Base-by-base conservation (phyloP, 2,888 invertebrate genomes). In the Rhogogaster chlorosoma region DNA sequence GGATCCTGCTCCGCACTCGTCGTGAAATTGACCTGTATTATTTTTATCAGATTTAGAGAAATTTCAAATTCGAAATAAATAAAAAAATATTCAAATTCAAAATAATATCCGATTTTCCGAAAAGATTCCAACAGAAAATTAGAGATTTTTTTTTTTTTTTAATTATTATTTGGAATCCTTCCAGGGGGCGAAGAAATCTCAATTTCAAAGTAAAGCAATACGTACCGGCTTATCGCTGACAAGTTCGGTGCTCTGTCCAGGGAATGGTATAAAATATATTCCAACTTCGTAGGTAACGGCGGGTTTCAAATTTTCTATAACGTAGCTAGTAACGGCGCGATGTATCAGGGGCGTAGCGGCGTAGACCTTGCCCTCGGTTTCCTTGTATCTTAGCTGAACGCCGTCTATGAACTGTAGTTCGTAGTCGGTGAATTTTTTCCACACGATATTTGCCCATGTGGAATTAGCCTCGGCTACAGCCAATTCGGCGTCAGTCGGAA, bases 341-440 rank as follows among this genome's bases (percentile, higher is more conserved):
- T 98, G 98, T 49, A 98, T 96, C 36, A 98, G 93, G 32, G 98
- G 97, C 0, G 98, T 97, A 87, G 97, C 97, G 38, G 96, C 96
- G 93, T 97, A 98, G 86, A 98, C 96, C 90, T 97, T 97, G 53
- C 96, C 97, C 84, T 97, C 97, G 10, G 96, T 95, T 91, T 97
- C 97, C 90, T 97, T 97, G 92, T 97, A 98, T 88, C 98, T 96
- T 88, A 98, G 94, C 93, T 98, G 98, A 70, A 98, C 96, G 0
- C 98, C 98, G 90, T 98, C 98, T 84, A 98, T 97, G 89, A 97
- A 97, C 89, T 96, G 96, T 87, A 97, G 93, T 91, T 98, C 98
- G 70, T 96, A 96, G 85, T 97, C 97, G 0, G 95, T 95, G 90
- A 98, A 96, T 90, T 97, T 97, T 89, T 97, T 95, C 98, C 98